Evolutionary conservation across 2,797 vertebrate genomes (phyloP).

Genomic region (Potorous gilbertii): DNA sequence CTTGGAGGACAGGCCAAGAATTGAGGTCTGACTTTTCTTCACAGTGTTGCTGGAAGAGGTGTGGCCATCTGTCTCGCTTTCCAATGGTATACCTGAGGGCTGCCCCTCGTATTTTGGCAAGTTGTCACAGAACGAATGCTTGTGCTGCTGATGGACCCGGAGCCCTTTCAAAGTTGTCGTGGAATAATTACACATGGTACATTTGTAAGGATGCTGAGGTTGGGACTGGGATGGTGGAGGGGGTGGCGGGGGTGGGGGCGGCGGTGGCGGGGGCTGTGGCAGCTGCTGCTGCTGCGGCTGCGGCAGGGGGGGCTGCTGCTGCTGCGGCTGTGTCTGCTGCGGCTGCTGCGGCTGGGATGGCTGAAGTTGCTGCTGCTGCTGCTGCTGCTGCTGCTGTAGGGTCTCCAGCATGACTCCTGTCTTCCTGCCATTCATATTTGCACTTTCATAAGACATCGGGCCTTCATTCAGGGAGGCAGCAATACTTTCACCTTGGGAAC

Average conservation of each 20-base stretch:
- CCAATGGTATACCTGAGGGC: conserved; percentile 87
- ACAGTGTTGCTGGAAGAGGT: conserved; percentile 90
- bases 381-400: conserved; percentile 81
- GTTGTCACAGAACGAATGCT: conserved; percentile 98
- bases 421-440: conserved; percentile 93
- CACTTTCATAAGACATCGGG: conserved; percentile 88
- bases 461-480: conserved; percentile 88
- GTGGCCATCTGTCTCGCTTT: conserved; percentile 90
- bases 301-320: conserved; percentile 28
- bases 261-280: conserved; percentile 79
- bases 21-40: conserved; percentile 98
- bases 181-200: conserved; percentile 97
- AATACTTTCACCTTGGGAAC: conserved; percentile 91
- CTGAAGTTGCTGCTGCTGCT: conserved; percentile 70
- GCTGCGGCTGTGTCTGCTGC: conserved; percentile 53
- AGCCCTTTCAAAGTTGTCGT: conserved; percentile 98
- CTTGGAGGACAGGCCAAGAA: conserved; percentile 97
- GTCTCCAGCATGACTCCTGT: conserved; percentile 87
- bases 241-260: not conserved
- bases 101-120: conserved; percentile 90
- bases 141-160: conserved; percentile 99
- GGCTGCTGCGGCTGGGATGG: conserved; percentile 57
- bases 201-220: conserved; percentile 90
- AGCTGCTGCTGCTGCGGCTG: conserved; percentile 80
- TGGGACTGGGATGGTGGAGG: conserved; percentile 78